Conservation (phyloP, 2,888 invertebrate genomes). For the Phyto melanocephala region DNA sequence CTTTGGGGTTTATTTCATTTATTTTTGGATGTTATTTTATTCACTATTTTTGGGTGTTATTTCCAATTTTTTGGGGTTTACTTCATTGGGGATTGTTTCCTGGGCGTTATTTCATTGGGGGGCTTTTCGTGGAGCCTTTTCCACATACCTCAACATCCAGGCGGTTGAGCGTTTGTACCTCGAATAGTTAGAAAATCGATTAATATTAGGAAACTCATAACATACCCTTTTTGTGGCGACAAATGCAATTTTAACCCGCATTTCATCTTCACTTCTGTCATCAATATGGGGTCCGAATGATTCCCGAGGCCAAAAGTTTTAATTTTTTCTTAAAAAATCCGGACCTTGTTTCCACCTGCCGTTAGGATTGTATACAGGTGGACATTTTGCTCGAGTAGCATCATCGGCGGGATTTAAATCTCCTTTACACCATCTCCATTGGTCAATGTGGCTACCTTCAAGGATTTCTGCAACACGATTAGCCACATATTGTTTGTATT, state of each 20-base stretch:
- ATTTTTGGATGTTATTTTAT: no score
- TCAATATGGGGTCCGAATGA: neutral
- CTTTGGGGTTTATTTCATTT: no score
- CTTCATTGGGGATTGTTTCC: no score
- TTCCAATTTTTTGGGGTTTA: no score
- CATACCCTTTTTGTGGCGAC: neutral
- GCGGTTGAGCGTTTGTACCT: neutral
- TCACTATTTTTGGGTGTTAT: no score
- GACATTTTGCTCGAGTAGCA: constrained; percentile 12
- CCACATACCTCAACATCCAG: no score
- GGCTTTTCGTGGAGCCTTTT: no score
- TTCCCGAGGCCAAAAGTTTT: neutral
- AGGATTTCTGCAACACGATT: constrained; percentile 35
- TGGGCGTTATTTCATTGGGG: no score
- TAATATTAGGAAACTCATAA: neutral
- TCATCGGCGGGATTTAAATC: constrained; percentile 21
- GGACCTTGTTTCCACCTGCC: constrained; percentile 30
- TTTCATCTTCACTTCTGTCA: neutral
- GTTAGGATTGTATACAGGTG: neutral
- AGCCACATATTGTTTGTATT: constrained; percentile 19
- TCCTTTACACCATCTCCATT: constrained; percentile 28
- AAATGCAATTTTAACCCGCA: neutral
- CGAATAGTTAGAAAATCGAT: neutral
- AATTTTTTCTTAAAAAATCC: neutral
- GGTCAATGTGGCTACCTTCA: neutral